A percentile compares a stretch with the other conserved stretches of the same genome.
Conservation (phyloP, 2,113 vertebrate species). For the Sapajus apella region DNA sequence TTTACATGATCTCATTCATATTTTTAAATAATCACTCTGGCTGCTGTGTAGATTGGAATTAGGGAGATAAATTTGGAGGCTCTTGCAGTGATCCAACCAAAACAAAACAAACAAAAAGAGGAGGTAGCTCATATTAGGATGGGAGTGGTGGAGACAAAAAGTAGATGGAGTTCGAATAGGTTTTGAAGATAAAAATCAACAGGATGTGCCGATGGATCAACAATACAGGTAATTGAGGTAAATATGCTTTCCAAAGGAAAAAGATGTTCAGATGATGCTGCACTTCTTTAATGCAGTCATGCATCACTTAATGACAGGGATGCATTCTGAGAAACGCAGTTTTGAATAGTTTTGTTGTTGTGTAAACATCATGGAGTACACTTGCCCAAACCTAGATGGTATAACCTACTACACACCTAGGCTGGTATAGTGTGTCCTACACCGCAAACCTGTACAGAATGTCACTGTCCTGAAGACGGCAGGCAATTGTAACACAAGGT, state of each 20-base stretch:
- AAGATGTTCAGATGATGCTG: background rate
- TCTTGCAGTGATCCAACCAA: slow-evolving; percentile 37
- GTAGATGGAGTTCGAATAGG: background rate
- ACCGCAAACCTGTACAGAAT: background rate
- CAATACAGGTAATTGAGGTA: background rate
- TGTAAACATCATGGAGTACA: background rate
- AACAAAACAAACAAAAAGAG: background rate
- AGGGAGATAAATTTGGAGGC: slow-evolving; percentile 31
- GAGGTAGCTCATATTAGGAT: background rate
- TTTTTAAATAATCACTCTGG: slow-evolving; percentile 40
- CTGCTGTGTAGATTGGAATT: slow-evolving; percentile 18
- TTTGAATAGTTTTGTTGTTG: background rate
- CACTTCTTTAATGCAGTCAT: background rate
- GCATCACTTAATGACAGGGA: background rate
- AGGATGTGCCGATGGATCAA: background rate
- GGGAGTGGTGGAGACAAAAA: background rate
- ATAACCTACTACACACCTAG: background rate
- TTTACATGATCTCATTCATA: slow-evolving; percentile 50
- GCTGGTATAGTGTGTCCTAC: background rate
- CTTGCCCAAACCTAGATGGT: background rate
- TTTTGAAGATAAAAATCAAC: slow-evolving; percentile 46
- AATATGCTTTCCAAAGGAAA: background rate
- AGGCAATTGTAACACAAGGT: background rate
- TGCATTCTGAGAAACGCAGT: background rate
- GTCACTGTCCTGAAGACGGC: background rate